phyloP scores from a whole-genome alignment of 2,888 invertebrate genomes.

The Antheraea assamensis region DNA sequence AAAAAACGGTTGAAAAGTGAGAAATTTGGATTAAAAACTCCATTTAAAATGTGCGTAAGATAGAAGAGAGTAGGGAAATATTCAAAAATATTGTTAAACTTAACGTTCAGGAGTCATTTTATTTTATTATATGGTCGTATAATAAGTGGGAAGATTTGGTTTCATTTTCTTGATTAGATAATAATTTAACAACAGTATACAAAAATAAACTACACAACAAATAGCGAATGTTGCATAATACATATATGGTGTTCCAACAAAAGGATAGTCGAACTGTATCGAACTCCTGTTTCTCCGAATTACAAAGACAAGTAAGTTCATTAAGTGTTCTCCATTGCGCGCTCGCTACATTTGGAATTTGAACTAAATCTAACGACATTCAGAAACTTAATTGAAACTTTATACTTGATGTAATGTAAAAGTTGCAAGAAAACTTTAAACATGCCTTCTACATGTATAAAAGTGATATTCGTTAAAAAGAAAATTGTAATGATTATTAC shows the following conservation, averaged over 20 bases:
- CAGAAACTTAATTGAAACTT: slow-evolving; percentile 18
- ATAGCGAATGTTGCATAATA: background rate
- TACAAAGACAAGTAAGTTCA: slow-evolving; percentile 52
- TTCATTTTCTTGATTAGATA: too few relatives aligned
- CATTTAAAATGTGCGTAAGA: too few relatives aligned
- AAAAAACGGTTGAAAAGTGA: too few relatives aligned
- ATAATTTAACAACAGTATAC: background rate
- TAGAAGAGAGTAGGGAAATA: too few relatives aligned
- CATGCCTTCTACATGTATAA: background rate
- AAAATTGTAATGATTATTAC: background rate
- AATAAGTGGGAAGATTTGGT: too few relatives aligned
- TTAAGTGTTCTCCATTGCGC: slow-evolving; percentile 51
- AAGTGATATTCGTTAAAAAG: background rate
- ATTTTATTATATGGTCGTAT: too few relatives aligned
- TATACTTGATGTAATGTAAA: slow-evolving; percentile 6
- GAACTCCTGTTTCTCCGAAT: slow-evolving; percentile 25
- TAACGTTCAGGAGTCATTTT: too few relatives aligned
- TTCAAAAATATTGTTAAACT: too few relatives aligned
- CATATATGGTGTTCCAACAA: background rate
- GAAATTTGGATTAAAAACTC: too few relatives aligned
- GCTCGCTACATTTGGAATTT: slow-evolving; percentile 43
- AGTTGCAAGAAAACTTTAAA: slow-evolving; percentile 5
- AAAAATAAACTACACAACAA: background rate
- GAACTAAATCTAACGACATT: slow-evolving; percentile 51
- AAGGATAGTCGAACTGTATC: slow-evolving; percentile 19